phyloP scores from a whole-genome alignment of 2,797 vertebrate genomes.

The Gambusia yucatana region DNA sequence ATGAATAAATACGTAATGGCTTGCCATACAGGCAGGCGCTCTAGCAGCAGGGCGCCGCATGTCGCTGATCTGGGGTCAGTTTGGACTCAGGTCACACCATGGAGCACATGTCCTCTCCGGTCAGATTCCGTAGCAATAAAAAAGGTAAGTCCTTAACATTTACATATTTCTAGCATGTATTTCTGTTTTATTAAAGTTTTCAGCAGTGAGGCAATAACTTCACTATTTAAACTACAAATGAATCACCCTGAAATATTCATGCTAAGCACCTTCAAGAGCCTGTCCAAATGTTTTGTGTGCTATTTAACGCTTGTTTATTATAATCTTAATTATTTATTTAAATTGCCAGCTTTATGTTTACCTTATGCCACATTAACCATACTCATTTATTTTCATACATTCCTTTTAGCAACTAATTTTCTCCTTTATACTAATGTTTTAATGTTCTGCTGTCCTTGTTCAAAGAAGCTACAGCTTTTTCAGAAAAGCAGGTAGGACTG shows the following conservation, averaged over 20 bases:
- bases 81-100: slow-evolving; percentile 38
- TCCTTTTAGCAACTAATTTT: background rate
- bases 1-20: background rate
- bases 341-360: background rate
- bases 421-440: background rate
- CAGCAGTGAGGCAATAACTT: background rate
- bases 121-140: slow-evolving; percentile 65
- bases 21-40: background rate
- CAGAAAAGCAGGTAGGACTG: slow-evolving; percentile 76
- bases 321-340: background rate
- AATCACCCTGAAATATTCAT: background rate
- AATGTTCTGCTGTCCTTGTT: slow-evolving; percentile 5
- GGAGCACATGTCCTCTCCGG: slow-evolving; percentile 76
- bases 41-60: background rate
- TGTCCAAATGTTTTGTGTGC: background rate
- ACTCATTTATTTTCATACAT: background rate
- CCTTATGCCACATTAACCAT: background rate
- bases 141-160: slow-evolving; percentile 54
- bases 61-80: slow-evolving; percentile 12
- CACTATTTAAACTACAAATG: background rate
- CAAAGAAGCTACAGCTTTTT: slow-evolving; percentile 52
- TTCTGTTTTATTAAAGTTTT: background rate
- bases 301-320: background rate
- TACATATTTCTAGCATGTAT: background rate
- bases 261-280: background rate